A percentile compares a stretch with the other conserved stretches of the same genome.
Conservation (phyloP, 2,113 vertebrate genomes). For the Oryzias melastigma region DNA sequence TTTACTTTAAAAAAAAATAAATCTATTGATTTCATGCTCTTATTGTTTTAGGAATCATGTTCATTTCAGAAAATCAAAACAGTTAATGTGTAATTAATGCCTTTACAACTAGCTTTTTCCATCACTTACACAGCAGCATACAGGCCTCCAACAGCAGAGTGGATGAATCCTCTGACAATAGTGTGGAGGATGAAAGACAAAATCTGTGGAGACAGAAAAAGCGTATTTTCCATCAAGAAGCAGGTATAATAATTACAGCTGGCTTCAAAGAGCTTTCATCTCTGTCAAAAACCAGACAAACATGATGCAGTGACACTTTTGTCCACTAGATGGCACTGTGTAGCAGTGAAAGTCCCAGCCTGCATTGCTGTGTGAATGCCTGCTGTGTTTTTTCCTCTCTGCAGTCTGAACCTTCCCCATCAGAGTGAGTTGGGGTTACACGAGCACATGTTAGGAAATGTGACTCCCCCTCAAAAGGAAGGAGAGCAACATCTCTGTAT, state of each 20-base stretch:
- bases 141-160: slow-evolving; percentile 92
- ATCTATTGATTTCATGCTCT: too few species aligned
- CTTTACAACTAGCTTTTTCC: neutral
- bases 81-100: neutral
- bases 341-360: slow-evolving; percentile 44
- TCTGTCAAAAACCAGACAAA: slow-evolving; percentile 26
- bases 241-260: neutral
- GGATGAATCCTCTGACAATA: slow-evolving; percentile 95
- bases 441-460: slow-evolving; percentile 23
- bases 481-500: neutral
- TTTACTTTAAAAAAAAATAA: too few species aligned
- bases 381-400: slow-evolving; percentile 24
- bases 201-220: slow-evolving; percentile 76
- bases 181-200: slow-evolving; percentile 96
- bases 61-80: neutral
- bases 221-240: neutral
- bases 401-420: slow-evolving; percentile 19
- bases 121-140: slow-evolving; percentile 95
- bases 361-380: slow-evolving; percentile 61
- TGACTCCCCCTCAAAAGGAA: neutral
- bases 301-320: slow-evolving; percentile 4
- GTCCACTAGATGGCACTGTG: slow-evolving; percentile 59
- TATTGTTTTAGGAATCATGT: neutral
- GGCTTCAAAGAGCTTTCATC: slow-evolving; percentile 1
- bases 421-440: neutral